Base-by-base conservation (phyloP, 2,113 vertebrate species). In the Stomatorhinus ivindoensis region DNA sequence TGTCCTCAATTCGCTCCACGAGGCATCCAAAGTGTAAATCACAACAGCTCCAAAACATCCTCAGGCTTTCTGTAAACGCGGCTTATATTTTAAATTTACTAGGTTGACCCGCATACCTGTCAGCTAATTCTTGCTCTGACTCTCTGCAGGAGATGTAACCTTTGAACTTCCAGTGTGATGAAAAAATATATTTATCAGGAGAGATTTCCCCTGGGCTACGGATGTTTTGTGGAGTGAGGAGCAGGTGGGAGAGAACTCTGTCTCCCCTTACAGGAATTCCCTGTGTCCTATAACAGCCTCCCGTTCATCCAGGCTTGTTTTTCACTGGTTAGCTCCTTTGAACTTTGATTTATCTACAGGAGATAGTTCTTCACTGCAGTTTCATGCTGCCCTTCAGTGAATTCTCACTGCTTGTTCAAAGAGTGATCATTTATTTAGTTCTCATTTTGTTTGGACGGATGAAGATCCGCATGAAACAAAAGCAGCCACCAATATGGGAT, bases 281-380 rank as follows among this genome's bases (percentile, higher is more conserved):
- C 47, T 91, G 87, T 92, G 94, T 92, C 95, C 95, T 96, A 95
- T 93, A 93, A 92, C 92, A 88, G 86, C 89, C 91, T 21, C 48
- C 48, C 47, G 86, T 42, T 27, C 48, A 53, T 53, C 50, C 24
- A 24, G 44, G 27, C 73, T 89, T 89, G 88, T 44, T 89, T 48
- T 55, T 42, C 87, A 90, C 90, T 86, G 48, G 87, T 58, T 88
- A 90, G 76, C 24, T 24, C 48, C 47, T 86, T 51, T 35, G 15
- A 47, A 31, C 10, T 47, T 86, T 53, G 47, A 86, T 86, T 86
- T 86, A 51, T 86, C 48, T 51, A 17, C 47, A 86, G 80, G 42
- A 84, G 47, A 48, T 85, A 50, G 24, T 35, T 86, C 47, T 51
- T 53, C 27, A 13, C 84, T 86, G 84, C 35, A 47, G 80, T 24